Percentiles rank a stretch among this genome's conserved stretches.
phyloP scores from a whole-genome alignment of 2,888 invertebrate genomes.

The Aradus depressus region DNA sequence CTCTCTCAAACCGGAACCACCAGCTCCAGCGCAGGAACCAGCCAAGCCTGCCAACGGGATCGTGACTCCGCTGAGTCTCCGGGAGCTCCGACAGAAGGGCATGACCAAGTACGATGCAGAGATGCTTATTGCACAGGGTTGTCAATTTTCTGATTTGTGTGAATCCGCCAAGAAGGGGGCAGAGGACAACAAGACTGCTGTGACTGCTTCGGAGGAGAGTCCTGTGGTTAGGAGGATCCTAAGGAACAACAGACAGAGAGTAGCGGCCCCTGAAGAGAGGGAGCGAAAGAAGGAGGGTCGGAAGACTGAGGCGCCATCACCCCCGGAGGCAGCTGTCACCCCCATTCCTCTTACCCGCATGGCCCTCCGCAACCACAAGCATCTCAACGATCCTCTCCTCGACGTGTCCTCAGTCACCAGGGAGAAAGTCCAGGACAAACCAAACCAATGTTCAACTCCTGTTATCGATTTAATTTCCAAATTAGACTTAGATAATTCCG shows the following conservation, averaged over 20 bases:
- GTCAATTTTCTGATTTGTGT: conserved; percentile 54
- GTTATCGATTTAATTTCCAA: no score
- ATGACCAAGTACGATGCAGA: conserved; percentile 82
- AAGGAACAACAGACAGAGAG: conserved; percentile 5
- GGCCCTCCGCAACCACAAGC: conserved; percentile 51
- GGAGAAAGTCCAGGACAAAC: no score
- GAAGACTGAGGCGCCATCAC: conserved; percentile 31
- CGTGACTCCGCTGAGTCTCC: conserved; percentile 65
- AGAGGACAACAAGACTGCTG: background rate
- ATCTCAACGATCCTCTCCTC: conserved; percentile 36
- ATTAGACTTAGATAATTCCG: no score
- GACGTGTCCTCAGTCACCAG: no score
- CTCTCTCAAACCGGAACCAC: conserved; percentile 8
- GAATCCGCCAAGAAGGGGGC: conserved; percentile 11
- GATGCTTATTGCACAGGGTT: conserved; percentile 70
- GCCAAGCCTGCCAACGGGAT: conserved; percentile 33
- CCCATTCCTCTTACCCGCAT: conserved; percentile 46
- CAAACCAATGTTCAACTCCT: no score
- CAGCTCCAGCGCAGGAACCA: conserved; percentile 11
- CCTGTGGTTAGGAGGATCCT: conserved; percentile 6
- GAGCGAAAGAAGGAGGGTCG: conserved; percentile 34
- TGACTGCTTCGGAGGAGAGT: conserved; percentile 10
- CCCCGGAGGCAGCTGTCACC: conserved; percentile 1
- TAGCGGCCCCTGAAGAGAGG: conserved; percentile 11
- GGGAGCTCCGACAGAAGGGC: conserved; percentile 72